These are phyloP conservation scores for Urocolius indicus DNA, from an alignment of 2,113 vertebrate species.

Conservation along the genomic window DNA sequence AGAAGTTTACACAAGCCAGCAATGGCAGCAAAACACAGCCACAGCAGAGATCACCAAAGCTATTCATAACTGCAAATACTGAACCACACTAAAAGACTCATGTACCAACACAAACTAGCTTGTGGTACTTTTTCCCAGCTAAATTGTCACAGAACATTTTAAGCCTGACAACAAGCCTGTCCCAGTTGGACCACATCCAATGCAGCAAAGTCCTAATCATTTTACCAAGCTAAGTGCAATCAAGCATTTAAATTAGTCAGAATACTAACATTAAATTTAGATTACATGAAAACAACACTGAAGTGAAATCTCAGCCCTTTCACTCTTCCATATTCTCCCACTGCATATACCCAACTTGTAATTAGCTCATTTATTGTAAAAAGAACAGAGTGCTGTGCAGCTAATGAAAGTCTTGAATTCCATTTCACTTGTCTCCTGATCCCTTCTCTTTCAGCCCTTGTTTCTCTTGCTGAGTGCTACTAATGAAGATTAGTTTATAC, in stretches of 20 bases:
- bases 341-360: not conserved
- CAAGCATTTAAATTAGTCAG: constrained; percentile 22
- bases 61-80: not conserved
- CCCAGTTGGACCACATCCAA: not conserved
- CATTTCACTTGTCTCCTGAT: not conserved
- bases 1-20: not conserved
- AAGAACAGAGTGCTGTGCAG: not conserved
- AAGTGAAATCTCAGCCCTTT: constrained; percentile 8
- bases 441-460: not conserved
- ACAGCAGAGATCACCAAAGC: not conserved
- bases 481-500: constrained; percentile 33
- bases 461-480: not conserved
- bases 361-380: constrained; percentile 21
- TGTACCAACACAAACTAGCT: not conserved
- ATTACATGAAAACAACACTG: not conserved
- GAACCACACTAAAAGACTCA: not conserved
- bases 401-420: not conserved
- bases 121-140: not conserved
- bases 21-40: not conserved
- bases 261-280: not conserved
- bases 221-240: constrained; percentile 20
- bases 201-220: not conserved
- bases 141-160: not conserved
- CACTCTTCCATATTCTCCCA: not conserved
- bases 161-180: not conserved